phyloP scores from a whole-genome alignment of 1,140 invertebrate genomes.

The Condylostylus longicornis region DNA sequence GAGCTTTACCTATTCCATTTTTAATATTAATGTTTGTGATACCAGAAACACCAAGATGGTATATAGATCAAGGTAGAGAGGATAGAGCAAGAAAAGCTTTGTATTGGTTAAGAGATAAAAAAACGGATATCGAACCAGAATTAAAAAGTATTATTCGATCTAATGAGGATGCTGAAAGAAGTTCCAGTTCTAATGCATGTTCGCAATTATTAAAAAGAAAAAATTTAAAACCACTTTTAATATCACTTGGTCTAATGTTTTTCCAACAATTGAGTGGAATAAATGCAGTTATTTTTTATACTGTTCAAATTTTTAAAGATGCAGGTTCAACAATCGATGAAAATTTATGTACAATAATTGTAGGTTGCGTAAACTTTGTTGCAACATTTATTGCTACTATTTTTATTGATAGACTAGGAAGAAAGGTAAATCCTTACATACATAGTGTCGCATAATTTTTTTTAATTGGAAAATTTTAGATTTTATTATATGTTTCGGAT shows the following conservation, averaged over 20 bases:
- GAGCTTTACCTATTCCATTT: conserved; percentile 59
- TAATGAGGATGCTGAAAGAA: conserved; percentile 49
- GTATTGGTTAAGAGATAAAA: conserved; percentile 61
- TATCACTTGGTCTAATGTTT: conserved; percentile 77
- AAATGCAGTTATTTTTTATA: conserved; percentile 88
- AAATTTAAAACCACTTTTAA: conserved; percentile 57
- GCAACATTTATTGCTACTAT: conserved; percentile 72
- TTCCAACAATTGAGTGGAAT: conserved; percentile 89
- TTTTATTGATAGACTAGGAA: conserved; percentile 67
- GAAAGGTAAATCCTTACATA: conserved; percentile 39
- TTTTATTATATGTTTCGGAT: conserved; percentile 67
- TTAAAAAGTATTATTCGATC: conserved; percentile 59
- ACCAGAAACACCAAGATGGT: conserved; percentile 84
- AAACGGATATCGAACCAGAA: conserved; percentile 63
- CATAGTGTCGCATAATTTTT: not conserved
- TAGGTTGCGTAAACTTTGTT: conserved; percentile 75
- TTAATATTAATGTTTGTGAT: conserved; percentile 64
- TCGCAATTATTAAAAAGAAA: conserved; percentile 48
- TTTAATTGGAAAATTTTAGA: conserved; percentile 18
- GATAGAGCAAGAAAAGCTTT: conserved; percentile 59
- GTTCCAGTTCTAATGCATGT: conserved; percentile 38
- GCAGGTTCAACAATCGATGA: conserved; percentile 59
- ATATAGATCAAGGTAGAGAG: conserved; percentile 56
- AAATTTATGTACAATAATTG: conserved; percentile 61
- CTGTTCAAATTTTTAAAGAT: conserved; percentile 66